phyloP scores from a whole-genome alignment of 2,888 invertebrate genomes.

The Coecobrya sp. region DNA sequence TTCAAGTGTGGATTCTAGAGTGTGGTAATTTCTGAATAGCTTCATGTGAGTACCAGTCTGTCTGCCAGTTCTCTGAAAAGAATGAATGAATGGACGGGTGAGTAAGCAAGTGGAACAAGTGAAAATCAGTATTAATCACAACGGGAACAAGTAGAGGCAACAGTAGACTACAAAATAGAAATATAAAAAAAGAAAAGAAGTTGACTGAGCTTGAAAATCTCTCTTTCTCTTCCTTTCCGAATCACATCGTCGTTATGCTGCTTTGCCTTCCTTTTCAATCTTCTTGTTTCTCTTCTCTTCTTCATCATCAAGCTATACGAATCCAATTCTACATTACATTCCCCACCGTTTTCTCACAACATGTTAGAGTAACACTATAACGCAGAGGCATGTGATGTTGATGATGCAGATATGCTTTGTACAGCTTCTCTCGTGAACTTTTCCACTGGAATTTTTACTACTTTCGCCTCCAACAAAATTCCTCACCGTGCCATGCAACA shows the following conservation, averaged over 20 bases:
- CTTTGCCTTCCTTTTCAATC: not conserved
- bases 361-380: not conserved
- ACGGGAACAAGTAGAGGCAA: constrained; percentile 32
- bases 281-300: not conserved
- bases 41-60: not conserved
- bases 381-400: not conserved
- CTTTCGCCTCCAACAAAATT: not conserved
- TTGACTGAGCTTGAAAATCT: constrained; percentile 22
- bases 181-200: constrained; percentile 38
- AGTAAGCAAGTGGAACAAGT: constrained; percentile 70
- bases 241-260: constrained; percentile 3
- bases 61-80: constrained; percentile 15
- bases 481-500: not conserved
- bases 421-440: not conserved
- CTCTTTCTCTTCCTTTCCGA: not conserved
- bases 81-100: constrained; percentile 64
- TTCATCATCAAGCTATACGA: not conserved
- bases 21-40: no score
- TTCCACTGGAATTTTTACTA: not conserved
- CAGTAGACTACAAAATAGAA: not conserved
- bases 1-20: no score
- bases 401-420: not conserved
- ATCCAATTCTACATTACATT: not conserved
- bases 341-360: not conserved
- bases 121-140: constrained; percentile 73